Evolutionary conservation across 2,113 vertebrate genomes (phyloP), one percentile per base, ranked within the genome.

Genomic region (Anarhynchus alexandrinus): DNA sequence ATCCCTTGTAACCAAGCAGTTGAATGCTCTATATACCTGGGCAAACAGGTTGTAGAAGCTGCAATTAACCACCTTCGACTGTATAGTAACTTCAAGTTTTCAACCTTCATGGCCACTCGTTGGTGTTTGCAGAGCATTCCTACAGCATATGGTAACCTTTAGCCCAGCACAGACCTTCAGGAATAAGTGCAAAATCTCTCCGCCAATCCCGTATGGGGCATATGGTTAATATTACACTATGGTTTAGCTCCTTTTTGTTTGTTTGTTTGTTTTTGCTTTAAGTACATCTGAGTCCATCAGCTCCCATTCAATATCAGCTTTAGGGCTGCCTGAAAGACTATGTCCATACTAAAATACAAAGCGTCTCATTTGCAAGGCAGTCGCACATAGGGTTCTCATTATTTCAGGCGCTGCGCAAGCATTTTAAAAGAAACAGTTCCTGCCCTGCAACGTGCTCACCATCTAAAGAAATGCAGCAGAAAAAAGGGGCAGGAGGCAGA

Each of bases 71-170:
- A 66, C 34, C 52, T 92, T 77, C 83, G 92, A 55, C 91, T 82
- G n/a, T 66, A 67, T 1, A 82, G 77, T 93, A 91, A 92, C 92
- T 94, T 93, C 81, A 89, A 59, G 79, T 90, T 93, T 96, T 90
- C 94, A 65, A 52, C 55, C 77, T 93, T 55, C 59, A 43, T 83
- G 82, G 80, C 59, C 25, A 65, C 83, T 90, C 5, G 0, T 4
- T 38, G 66, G 86, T 91, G 81, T 92, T 96, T 96, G 86, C 87
- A 79, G 85, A 91, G 66, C 77, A 91, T 96, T 96, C 94, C 93
- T 96, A 51, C 9, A 23, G 90, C 92, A 94, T 93, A 65, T 89
- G 94, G 97, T 90, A 96, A 94, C 72, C 69, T 93, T 91, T 77
- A 94, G 82, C 67, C 83, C 74, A 71, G 69, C 69, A 74, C 26